Conservation (phyloP, 2,113 vertebrate genomes). For the Addax nasomaculatus region DNA sequence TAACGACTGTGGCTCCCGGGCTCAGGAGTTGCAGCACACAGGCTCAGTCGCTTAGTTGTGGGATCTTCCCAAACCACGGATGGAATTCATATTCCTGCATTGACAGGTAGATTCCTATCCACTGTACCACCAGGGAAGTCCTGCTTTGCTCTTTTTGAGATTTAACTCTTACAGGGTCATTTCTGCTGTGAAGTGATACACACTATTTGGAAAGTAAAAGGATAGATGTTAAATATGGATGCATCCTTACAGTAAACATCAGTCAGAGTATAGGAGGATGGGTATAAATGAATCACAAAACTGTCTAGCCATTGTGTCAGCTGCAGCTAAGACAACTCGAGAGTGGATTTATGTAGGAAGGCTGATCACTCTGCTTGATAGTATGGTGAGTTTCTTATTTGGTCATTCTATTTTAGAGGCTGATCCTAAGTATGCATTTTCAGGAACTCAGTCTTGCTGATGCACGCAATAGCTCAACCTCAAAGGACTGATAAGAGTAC, state of each 20-base stretch:
- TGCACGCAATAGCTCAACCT: neutral
- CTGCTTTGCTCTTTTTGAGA: neutral
- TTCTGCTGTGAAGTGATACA: neutral
- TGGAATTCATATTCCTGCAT: neutral
- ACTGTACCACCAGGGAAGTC: neutral
- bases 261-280: neutral
- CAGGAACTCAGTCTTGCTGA: neutral
- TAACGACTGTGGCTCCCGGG: accelerated
- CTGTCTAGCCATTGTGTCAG: neutral
- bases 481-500: neutral
- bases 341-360: neutral
- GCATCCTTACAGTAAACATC: neutral
- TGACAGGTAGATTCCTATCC: neutral
- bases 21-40: neutral
- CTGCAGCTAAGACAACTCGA: neutral
- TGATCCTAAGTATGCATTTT: neutral
- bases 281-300: neutral
- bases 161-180: neutral
- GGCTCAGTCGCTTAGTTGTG: neutral
- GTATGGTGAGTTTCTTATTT: neutral
- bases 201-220: neutral
- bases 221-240: neutral
- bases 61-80: neutral
- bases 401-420: neutral
- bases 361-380: neutral